Base-by-base conservation (phyloP, 2,797 vertebrate genomes). In the Melanotaenia nigrans region DNA sequence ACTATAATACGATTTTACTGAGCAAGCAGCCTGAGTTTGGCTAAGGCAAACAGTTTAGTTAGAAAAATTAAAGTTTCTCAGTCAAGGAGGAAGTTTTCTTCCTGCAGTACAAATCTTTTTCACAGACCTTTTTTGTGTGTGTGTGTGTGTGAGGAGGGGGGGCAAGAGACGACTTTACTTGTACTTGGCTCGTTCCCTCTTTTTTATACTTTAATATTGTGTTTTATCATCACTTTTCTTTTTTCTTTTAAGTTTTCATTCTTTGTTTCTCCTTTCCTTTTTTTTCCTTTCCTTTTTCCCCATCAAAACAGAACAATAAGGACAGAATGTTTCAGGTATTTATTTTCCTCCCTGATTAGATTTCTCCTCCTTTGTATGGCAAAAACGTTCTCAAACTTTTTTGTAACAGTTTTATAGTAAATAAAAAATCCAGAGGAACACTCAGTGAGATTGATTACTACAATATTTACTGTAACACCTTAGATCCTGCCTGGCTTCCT, bases 241-340 rank as follows among this genome's bases (percentile, higher is more conserved):
- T 77, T 74, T 65, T 30, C 33, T 81, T 62, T 28, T 65, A 14
- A 30, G 75, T 24, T 74, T 73, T 51, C 38, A n/a, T 68, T 71
- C 35, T 65, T 25, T 64, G 36, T 49, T 75, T 49, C 77, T 65
- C 68, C 18, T 63, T 67, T 81, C 71, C 77, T 56, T 72, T 87
- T 75, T 30, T 71, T 65, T 4, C 42, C 77, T 78, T 78, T 78
- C 65, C 69, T 64, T 61, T 55, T 77, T 82, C 60, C 77, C 67
- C 94, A 88, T 93, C 93, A 81, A 84, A 89, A 86, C 95, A 96
- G 96, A 96, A 81, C 92, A 93, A 94, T 91, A 91, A 95, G 95
- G 95, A 97, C 93, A 95, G 91, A 95, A 96, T 97, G 96, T 88
- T 82, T 79, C 96, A 97, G 96, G 96, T 97, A 96, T 93, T 94